phyloP scores from a whole-genome alignment of 2,113 vertebrate species.

The Chaetodon trifascialis region DNA sequence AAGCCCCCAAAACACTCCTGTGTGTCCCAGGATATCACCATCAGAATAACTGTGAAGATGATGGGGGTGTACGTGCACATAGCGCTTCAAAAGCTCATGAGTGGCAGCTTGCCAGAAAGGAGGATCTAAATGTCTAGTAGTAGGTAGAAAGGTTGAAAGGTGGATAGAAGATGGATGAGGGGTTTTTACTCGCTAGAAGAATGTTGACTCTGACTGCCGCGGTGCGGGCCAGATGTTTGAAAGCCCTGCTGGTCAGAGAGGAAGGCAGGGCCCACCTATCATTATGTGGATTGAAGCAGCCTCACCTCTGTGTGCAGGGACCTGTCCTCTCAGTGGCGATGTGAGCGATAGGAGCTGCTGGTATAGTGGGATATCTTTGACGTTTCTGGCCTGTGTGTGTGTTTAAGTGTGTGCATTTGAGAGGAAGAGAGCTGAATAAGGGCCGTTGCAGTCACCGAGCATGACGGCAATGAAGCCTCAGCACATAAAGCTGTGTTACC shows the following conservation, averaged over 20 bases:
- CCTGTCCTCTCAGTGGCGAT: slow-evolving; percentile 21
- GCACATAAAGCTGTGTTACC: slow-evolving; percentile 65
- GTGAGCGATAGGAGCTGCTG: slow-evolving; percentile 18
- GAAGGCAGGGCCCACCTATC: slow-evolving; percentile 37
- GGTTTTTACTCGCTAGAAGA: slow-evolving; percentile 26
- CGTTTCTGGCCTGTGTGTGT: slow-evolving; percentile 9
- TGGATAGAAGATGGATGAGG: slow-evolving; percentile 12
- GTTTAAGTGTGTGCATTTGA: slow-evolving; percentile 27
- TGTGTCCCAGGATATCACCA: slow-evolving; percentile 22
- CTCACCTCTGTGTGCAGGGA: slow-evolving; percentile 33
- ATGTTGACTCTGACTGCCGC: slow-evolving; percentile 3
- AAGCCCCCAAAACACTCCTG: slow-evolving; percentile 13
- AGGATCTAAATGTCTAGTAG: slow-evolving; percentile 47
- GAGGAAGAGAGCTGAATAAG: slow-evolving; percentile 49
- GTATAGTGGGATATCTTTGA: slow-evolving; percentile 30
- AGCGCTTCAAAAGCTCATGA: slow-evolving; percentile 46
- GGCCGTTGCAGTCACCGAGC: slow-evolving; percentile 51
- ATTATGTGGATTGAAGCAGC: slow-evolving; percentile 46
- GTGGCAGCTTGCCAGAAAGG: slow-evolving; percentile 47
- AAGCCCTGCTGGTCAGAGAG: slow-evolving; percentile 19
- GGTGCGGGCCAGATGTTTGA: slow-evolving; percentile 26
- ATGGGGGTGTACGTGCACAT: slow-evolving; percentile 28
- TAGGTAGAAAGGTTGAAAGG: slow-evolving; percentile 40
- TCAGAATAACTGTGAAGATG: slow-evolving; percentile 41
- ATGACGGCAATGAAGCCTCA: slow-evolving; percentile 57